Base-by-base conservation (phyloP, 1,140 invertebrate species). In the Neotoxoptera formosana region DNA sequence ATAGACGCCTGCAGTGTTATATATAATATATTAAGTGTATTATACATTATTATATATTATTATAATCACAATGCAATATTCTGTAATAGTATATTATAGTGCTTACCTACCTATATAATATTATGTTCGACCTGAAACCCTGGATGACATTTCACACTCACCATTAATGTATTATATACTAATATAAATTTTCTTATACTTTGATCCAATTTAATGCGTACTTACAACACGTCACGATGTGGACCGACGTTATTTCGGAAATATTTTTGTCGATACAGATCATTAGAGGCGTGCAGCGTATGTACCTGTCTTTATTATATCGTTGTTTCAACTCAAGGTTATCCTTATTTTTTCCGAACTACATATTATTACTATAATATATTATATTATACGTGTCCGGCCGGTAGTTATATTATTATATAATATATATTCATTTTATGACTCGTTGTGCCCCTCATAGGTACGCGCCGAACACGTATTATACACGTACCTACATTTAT, bases 1-100 rank as follows among this genome's bases (percentile, higher is more conserved):
- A 76, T 76, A 76, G 60, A 76, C n/a, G 60, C 60, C n/a, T n/a
- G 60, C 60, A n/a, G 60, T 76, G 60, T 76, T 76, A 76, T 34
- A 76, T 76, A 76, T 76, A 76, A 76, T 23, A 17, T 53, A 76
- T 76, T 76, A n/a, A n/a, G 56, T 76, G 60, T 76, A 76, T 76
- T 76, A 4, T 76, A 76, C 60, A n/a, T 76, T n/a, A 76, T n/a
- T 76, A 76, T 76, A 76, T 56, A 0, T 6, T 53, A 53, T n/a
- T 76, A 76, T 76, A n/a, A n/a, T 34, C 60, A 76, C n/a, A n/a
- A 76, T 76, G 60, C 60, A 76, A 76, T 76, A 76, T 76, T 34
- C 60, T 76, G 30, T 76, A n/a, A 34, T 9, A n/a, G 25, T 76
- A 76, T 76, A 67, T 8, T 30, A 60, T 56, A 30, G 41, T 41